Evolutionary conservation across 2,888 invertebrate genomes (phyloP), one percentile per base, ranked within the genome.

Genomic region (Drosophila paramelanica): DNA sequence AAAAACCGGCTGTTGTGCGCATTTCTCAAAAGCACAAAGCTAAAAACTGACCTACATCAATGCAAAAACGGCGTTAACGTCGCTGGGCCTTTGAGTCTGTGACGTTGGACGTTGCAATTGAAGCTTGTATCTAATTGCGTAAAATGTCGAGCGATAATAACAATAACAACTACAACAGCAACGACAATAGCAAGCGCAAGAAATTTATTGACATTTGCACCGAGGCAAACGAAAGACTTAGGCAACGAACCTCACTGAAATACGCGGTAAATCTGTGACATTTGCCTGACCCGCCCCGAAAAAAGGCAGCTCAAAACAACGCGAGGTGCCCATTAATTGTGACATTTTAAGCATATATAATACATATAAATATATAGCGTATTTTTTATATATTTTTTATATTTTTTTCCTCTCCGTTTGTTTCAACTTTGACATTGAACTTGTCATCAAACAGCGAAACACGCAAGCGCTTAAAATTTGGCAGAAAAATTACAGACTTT

Each of bases 11-110:
- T 83, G 73, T 67, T 68, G 77, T 43, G 60, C 64, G 50, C 66
- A 61, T 79, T 82, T 81, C 76, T 73, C 66, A 76, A 71, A 84
- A 81, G 76, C 79, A 67, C 70, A 74, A 70, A 81, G 75, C 78
- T 72, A 49, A 77, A 83, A 85, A 86, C 89, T 88, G 88, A 88
- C 88, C 89, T 88, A 88, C 88, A 88, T 89, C 89, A 88, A 88
- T 86, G 67, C 61, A 61, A 69, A 64, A 53, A 25, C 66, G 25
- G 33, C 58, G 61, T n/a, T 41, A 58, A 67, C 79, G 67, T 71
- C 72, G 75, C 62, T 80, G 77, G 65, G 59, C 73, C 51, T 47
- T 59, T 59, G n/a, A 17, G 33, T 42, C 55, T 42, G n/a, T 36
- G 39, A 25, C 69, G 50, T 61, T 62, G 60, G 57, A 58, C 67